Base-by-base conservation (phyloP, 2,797 vertebrate genomes). In the Acanthiza pusilla region DNA sequence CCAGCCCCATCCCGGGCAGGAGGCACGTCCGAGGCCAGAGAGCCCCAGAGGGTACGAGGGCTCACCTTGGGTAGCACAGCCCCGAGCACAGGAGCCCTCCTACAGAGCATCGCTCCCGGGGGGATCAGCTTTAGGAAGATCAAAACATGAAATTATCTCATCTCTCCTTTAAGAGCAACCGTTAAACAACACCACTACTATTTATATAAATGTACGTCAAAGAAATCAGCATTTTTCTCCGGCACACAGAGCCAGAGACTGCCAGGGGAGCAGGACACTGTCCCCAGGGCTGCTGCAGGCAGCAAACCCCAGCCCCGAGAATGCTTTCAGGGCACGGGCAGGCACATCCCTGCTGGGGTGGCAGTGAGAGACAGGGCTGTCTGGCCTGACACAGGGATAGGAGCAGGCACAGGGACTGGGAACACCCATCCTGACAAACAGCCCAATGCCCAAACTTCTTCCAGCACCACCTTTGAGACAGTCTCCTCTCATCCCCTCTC, bases 101-200 rank as follows among this genome's bases (percentile, higher is more conserved):
- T 2, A 3, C 79, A 50, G 79, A 88, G 60, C 85, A 50, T 42
- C 2, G 1, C 40, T 85, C 96, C 88, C 93, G 80, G 78, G 29
- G 14, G 91, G 83, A 92, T 88, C 91, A 83, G 91, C 95, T 96
- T 93, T 73, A 74, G 51, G 38, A 90, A 91, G 43, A 97, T 91
- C 96, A 97, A 97, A 97, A 96, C 95, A 96, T 54, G 79, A 90
- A 96, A 97, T 97, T 93, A 94, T 92, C 96, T 97, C 95, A 93
- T 96, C 97, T 96, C 89, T 91, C 70, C 95, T 93, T 91, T 91
- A 97, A 91, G 77, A 96, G 88, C 60, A 60, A 60, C 71, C 36
- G 84, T 95, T 89, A 81, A 97, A 96, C 93, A 94, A 42, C 75
- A 53, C 80, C 80, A 34, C 88, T 86, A 79, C 93, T 96, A 96